Conservation (phyloP, 2,888 invertebrate species). For the Xanthia togata region DNA sequence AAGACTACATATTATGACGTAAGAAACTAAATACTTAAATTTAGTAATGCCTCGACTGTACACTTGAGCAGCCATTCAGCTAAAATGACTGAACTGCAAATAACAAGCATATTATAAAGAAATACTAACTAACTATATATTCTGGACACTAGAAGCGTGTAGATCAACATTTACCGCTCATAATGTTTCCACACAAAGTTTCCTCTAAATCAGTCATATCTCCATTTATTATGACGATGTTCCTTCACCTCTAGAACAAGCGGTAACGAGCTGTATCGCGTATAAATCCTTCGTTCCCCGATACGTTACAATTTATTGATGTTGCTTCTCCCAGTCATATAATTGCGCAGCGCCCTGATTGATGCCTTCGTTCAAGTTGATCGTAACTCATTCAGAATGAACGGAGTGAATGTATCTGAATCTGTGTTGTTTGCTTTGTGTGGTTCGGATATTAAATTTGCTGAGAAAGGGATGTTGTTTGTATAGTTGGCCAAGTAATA, state of each 20-base stretch:
- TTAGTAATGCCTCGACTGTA: neutral
- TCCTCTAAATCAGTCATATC: constrained; percentile 46
- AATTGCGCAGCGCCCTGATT: constrained; percentile 66
- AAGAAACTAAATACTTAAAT: neutral
- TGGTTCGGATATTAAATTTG: constrained; percentile 56
- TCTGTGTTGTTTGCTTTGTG: constrained; percentile 54
- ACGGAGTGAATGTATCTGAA: constrained; percentile 57
- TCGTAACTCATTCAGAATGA: constrained; percentile 63
- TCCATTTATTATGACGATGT: constrained; percentile 54
- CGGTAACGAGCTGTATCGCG: constrained; percentile 53
- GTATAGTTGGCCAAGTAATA: neutral
- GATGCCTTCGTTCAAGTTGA: constrained; percentile 62
- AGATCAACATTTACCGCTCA: constrained; percentile 32
- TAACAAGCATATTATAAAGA: constrained; percentile 6
- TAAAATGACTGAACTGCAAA: neutral
- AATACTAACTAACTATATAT: neutral
- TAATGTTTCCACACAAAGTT: constrained; percentile 33
- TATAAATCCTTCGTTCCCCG: constrained; percentile 57
- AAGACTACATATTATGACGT: too few relatives aligned
- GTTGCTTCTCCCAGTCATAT: constrained; percentile 57
- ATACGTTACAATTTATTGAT: constrained; percentile 68
- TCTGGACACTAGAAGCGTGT: neutral
- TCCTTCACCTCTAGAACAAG: constrained; percentile 61
- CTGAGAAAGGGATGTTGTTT: constrained; percentile 21
- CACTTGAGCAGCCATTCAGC: neutral